These are phyloP conservation scores for Ephydatia muelleri DNA, from an alignment of 37 sponge, comb jelly and placozoan species.

Conservation along the genomic window DNA sequence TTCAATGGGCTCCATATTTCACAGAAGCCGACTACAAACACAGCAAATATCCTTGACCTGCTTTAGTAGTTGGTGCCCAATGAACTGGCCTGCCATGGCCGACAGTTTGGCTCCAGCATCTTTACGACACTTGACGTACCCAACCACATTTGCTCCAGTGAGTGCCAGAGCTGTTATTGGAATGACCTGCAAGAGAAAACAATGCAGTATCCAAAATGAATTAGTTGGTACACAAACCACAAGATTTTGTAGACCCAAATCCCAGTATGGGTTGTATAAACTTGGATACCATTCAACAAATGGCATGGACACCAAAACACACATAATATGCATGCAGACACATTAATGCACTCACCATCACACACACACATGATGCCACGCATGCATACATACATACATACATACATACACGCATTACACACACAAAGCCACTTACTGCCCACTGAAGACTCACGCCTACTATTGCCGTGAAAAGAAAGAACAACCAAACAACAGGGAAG, in stretches of 20 bases:
- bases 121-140: slow-evolving; percentile 90
- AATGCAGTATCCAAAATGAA: neutral
- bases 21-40: no score
- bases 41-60: slow-evolving; percentile 52
- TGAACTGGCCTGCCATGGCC: slow-evolving; percentile 81
- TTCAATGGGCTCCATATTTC: no score
- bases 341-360: neutral
- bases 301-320: neutral
- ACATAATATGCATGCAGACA: neutral
- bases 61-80: slow-evolving; percentile 80
- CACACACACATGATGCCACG: neutral
- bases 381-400: neutral
- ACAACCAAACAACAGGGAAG: slow-evolving; percentile 84
- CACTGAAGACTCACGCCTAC: slow-evolving; percentile 70
- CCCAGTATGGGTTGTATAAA: no score
- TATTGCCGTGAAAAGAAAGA: slow-evolving; percentile 82
- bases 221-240: neutral
- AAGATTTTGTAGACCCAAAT: no score
- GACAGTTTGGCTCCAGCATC: slow-evolving; percentile 80
- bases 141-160: slow-evolving; percentile 88
- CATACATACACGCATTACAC: slow-evolving; percentile 5
- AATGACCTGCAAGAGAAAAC: slow-evolving; percentile 45
- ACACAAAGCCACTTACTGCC: slow-evolving; percentile 56
- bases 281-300: neutral
- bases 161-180: slow-evolving; percentile 67